Conservation (phyloP, 2,113 vertebrate genomes). For the Plotosus lineatus region DNA sequence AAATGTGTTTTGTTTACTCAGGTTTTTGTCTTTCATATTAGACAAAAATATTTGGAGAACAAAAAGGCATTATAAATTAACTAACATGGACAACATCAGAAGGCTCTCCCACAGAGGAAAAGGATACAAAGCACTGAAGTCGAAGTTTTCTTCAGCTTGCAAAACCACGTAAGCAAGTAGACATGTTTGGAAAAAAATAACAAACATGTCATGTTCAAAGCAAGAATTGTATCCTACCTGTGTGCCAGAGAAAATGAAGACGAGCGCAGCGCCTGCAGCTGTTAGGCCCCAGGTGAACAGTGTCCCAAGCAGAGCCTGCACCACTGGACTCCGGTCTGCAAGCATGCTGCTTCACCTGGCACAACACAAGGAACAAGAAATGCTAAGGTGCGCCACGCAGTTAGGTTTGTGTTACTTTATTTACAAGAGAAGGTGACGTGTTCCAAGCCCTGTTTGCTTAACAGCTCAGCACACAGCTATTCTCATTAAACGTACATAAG, state of each 20-base stretch:
- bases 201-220: background rate
- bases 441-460: conserved; percentile 55
- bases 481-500: background rate
- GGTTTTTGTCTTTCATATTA: too few relatives aligned
- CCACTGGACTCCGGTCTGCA: conserved; percentile 76
- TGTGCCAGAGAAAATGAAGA: conserved; percentile 87
- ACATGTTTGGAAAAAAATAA: conserved; percentile 4
- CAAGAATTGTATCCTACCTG: conserved; percentile 73
- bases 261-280: conserved; percentile 85
- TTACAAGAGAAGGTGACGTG: conserved; percentile 8
- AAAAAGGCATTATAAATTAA: too few relatives aligned
- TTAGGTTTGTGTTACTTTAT: background rate
- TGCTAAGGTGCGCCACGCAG: background rate
- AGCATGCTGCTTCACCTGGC: conserved; percentile 79
- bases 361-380: conserved; percentile 4
- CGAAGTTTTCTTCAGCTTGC: background rate
- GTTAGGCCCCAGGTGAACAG: conserved; percentile 93
- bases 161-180: background rate
- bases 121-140: background rate
- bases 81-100: too few relatives aligned
- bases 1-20: too few relatives aligned
- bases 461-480: conserved; percentile 19
- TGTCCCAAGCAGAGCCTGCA: conserved; percentile 88
- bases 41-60: too few relatives aligned
- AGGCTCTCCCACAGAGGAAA: background rate